Percentiles rank a stretch among this genome's conserved stretches.
Evolutionary conservation across 2,797 vertebrate genomes (phyloP).

Genomic region (Gallinago solitaria): DNA sequence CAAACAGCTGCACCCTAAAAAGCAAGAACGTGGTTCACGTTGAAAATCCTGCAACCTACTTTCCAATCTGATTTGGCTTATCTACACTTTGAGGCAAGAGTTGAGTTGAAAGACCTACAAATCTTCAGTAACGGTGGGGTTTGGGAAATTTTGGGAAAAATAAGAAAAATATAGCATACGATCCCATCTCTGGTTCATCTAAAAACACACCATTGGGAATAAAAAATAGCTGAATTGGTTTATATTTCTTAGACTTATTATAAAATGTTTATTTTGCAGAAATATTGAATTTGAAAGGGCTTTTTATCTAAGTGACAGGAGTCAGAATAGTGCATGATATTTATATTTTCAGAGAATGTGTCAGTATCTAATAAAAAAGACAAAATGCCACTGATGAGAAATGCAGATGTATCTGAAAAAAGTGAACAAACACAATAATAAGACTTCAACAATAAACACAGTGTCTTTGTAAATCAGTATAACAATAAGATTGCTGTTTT

Average conservation of each 20-base stretch:
- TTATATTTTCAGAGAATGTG: background rate
- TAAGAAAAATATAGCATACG: background rate
- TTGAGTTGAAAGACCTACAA: background rate
- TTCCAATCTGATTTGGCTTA: background rate
- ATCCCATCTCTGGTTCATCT: background rate
- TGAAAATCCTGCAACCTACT: background rate
- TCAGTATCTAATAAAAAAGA: background rate
- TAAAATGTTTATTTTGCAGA: background rate
- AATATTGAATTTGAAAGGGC: background rate
- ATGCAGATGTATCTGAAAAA: background rate
- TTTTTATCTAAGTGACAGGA: background rate
- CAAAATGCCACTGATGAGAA: background rate
- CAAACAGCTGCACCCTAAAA: background rate
- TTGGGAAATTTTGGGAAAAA: background rate
- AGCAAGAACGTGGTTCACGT: background rate
- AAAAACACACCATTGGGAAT: accelerated
- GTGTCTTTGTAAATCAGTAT: conserved; percentile 64
- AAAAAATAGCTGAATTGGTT: background rate
- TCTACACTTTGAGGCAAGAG: background rate
- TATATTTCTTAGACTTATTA: background rate
- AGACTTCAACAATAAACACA: conserved; percentile 19
- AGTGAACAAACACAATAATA: background rate
- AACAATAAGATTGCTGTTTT: conserved; percentile 64
- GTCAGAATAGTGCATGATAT: background rate
- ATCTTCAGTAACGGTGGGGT: background rate